These are phyloP conservation scores for Apoderus coryli DNA, from an alignment of 2,888 invertebrate genomes.

Conservation along the genomic window DNA sequence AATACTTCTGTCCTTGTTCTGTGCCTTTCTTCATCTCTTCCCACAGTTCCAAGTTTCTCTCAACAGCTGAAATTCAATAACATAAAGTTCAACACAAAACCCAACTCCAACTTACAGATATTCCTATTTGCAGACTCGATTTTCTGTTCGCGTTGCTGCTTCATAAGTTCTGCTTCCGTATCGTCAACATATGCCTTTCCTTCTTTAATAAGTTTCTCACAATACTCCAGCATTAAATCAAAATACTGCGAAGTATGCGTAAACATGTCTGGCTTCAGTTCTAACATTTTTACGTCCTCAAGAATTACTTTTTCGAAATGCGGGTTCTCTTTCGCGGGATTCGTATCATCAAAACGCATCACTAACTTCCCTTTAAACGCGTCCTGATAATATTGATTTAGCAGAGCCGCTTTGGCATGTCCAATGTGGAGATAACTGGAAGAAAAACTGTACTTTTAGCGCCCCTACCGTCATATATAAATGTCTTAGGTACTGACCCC, in stretches of 20 bases:
- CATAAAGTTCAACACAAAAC: no score
- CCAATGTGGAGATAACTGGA: conserved; percentile 87
- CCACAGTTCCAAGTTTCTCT: conserved; percentile 82
- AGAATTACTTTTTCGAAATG: conserved; percentile 96
- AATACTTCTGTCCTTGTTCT: conserved; percentile 67
- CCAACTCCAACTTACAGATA: conserved; percentile 50
- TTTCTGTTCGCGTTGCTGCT: conserved; percentile 81
- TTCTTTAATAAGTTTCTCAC: conserved; percentile 73
- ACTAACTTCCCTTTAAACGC: conserved; percentile 87
- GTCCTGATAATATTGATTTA: conserved; percentile 95
- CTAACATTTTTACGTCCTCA: conserved; percentile 80
- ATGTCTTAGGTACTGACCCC: conserved; percentile 54
- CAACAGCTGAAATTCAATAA: conserved; percentile 47
- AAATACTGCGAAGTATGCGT: conserved; percentile 97
- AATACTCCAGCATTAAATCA: conserved; percentile 75
- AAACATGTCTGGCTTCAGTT: conserved; percentile 84
- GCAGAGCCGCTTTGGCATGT: conserved; percentile 95
- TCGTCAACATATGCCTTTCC: conserved; percentile 95
- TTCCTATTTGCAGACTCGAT: conserved; percentile 70
- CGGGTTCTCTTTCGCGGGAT: conserved; percentile 95
- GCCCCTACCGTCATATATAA: no score
- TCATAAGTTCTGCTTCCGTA: conserved; percentile 90
- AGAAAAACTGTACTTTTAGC: no score
- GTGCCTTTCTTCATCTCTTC: conserved; percentile 86
- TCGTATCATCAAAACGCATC: conserved; percentile 99